Evolutionary conservation across 2,888 invertebrate species (phyloP), one percentile per base, ranked within the genome.

Genomic region (Venusia cambrica): DNA sequence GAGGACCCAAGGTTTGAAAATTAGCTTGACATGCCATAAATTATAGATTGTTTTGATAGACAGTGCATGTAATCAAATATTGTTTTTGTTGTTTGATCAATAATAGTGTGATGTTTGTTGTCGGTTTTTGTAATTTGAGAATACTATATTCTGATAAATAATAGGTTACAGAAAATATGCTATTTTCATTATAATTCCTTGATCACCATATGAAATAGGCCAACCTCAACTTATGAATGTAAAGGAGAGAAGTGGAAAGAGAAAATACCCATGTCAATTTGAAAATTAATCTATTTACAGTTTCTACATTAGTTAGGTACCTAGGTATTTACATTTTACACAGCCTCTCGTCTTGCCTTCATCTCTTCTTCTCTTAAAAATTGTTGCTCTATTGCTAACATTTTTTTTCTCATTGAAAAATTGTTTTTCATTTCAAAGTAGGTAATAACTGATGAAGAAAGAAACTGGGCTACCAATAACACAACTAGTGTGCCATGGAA

Each of bases 351-450:
- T 6, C 29, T 43, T 26, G 15, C 13, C 3, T 31, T 27, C 15
- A 21, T 21, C 8, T 38, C 38, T 8, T 51, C 41, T 19, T 70
- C 62, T 11, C 33, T 57, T 4, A 61, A 14, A 2, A 67, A 1
- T 38, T 61, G 69, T 3, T 61, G 45, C 62, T 88, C 88, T 9
- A 85, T 61, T 38, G 74, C 70, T 13, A 53, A 29, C 4, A 89
- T 51, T 60, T 87, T 81, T 8, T 30, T 44, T 48, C 73, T 72
- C 2, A 90, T 46, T n/a, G 58, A 63, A 5, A 74, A 52, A 27
- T 87, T 66, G 40, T 89, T 90, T 46, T 78, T 79, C 43, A 88
- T 80, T 76, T 94, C 90, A 39, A 80, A 89, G 48, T 92, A 90
- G 0, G 93, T 92, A 0, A 94, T 50, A 13, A 79, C 62, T 18